These are phyloP conservation scores for Lissonota sp. DNA, from an alignment of 2,888 invertebrate genomes.

Conservation along the genomic window DNA sequence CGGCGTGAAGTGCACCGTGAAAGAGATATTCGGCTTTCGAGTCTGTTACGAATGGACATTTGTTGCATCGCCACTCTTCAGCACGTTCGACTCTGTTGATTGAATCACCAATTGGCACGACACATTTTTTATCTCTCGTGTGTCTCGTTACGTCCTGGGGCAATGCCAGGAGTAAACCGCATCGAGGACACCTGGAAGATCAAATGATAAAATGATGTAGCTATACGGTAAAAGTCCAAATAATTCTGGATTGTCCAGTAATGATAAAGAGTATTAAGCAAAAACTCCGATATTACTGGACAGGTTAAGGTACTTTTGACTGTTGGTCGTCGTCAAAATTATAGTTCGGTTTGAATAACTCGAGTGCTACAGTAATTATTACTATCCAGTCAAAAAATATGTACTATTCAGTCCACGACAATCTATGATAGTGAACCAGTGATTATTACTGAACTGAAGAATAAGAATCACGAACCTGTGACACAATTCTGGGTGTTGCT, in stretches of 20 bases:
- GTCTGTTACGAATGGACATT: slow-evolving; percentile 87
- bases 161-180: slow-evolving; percentile 88
- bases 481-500: slow-evolving; percentile 87
- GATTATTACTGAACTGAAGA: not conserved
- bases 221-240: too few species aligned
- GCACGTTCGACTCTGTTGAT: slow-evolving; percentile 26
- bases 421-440: too few species aligned
- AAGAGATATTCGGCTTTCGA: slow-evolving; percentile 90
- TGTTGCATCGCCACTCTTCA: slow-evolving; percentile 86
- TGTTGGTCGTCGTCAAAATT: too few species aligned
- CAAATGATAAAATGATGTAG: not conserved
- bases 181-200: slow-evolving; percentile 88
- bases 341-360: too few species aligned
- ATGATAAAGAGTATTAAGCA: too few species aligned
- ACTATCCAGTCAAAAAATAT: too few species aligned
- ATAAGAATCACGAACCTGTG: slow-evolving; percentile 84
- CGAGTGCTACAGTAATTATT: too few species aligned
- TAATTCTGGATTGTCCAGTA: too few species aligned
- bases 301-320: too few species aligned
- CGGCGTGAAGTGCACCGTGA: slow-evolving; percentile 89
- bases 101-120: slow-evolving; percentile 42
- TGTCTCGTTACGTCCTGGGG: slow-evolving; percentile 91
- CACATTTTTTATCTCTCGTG: slow-evolving; percentile 87
- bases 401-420: too few species aligned
- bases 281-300: too few species aligned